phyloP scores from a whole-genome alignment of 2,797 vertebrate genomes.

The Sternarchorhynchus goeldii region DNA sequence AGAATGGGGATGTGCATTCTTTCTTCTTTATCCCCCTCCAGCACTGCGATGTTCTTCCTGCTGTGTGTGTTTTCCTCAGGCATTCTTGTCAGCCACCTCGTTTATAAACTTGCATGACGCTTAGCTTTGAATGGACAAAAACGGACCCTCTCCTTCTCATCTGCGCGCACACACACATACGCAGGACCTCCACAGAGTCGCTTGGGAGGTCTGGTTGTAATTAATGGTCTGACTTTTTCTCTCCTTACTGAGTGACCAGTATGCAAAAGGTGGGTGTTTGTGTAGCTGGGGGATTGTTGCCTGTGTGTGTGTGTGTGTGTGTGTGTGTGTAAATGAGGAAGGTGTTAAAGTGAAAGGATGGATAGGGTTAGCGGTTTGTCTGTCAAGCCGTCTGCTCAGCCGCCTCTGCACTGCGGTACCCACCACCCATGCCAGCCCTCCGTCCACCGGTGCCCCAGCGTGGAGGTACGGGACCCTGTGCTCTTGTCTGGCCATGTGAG shows the following conservation, averaged over 20 bases:
- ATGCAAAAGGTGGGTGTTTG: constrained; percentile 6
- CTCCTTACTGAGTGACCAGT: constrained; percentile 39
- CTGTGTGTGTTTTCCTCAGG: neutral
- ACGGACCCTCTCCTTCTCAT: neutral
- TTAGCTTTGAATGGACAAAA: constrained; percentile 23
- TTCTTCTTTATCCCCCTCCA: neutral
- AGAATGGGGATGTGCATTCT: neutral
- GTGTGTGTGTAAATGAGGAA: neutral
- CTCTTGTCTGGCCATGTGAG: too few species aligned
- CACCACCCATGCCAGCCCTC: too few species aligned
- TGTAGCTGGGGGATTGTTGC: constrained; percentile 38
- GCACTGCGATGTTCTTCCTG: neutral
- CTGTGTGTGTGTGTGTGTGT: constrained; percentile 43
- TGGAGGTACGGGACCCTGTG: too few species aligned
- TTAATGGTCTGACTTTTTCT: constrained; percentile 69
- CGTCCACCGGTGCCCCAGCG: too few species aligned
- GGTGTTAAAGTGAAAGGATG: neutral
- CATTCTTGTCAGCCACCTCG: neutral
- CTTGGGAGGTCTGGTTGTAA: constrained; percentile 72
- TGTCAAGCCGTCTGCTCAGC: too few species aligned
- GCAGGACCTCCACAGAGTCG: constrained; percentile 72
- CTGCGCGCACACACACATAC: constrained; percentile 27
- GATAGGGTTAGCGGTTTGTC: too few species aligned
- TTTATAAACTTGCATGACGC: too few species aligned
- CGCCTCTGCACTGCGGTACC: too few species aligned